Base-by-base conservation (phyloP, 2,113 vertebrate genomes). In the Hippocampus barbouri region DNA sequence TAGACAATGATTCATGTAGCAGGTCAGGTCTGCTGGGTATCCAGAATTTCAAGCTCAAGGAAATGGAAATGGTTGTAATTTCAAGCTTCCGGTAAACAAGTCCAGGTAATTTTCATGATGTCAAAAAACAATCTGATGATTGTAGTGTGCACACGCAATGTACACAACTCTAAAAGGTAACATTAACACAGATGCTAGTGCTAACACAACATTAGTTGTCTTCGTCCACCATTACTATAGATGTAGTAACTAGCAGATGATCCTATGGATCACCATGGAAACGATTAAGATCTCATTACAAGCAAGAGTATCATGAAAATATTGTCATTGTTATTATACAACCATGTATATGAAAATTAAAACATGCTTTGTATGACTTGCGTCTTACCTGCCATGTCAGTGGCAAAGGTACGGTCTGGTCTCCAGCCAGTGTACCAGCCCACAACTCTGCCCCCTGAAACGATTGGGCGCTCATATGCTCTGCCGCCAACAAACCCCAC, bases 341-440 rank as follows among this genome's bases (percentile, higher is more conserved):
- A 38, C 34, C 34, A 38, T 38, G 34, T 6, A 38, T 6, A 45
- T 15, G 12, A 15, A 45, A 12, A 45, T 45, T 3, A 45, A 45
- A 45, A 45, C 2, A 45, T 14, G 43, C 14, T 45, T 45, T 45
- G 43, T 12, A 45, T 45, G 8, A 43, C n/a, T 40, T 16, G 10
- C 20, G 4, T 47, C 69, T 92, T 86, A 98, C 97, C 98, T 91
- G 98, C 98, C 97, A 99, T 99, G 89, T 99, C 98, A 0, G 95
- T 97, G 53, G 97, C 96, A 10, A 99, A 99, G 9, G 96, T 94
- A 77, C 97, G 91, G 91, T 98, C 97, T 12, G 96, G 94, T 85
- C 95, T 95, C 97, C 98, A 99, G 81, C 98, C 98, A 0, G 97
- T 98, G 91, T 99, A 99, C 97, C 97, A 99, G 73, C 97, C 95